Conservation (phyloP, 1,140 invertebrate genomes). For the Brachionus plicatilis region DNA sequence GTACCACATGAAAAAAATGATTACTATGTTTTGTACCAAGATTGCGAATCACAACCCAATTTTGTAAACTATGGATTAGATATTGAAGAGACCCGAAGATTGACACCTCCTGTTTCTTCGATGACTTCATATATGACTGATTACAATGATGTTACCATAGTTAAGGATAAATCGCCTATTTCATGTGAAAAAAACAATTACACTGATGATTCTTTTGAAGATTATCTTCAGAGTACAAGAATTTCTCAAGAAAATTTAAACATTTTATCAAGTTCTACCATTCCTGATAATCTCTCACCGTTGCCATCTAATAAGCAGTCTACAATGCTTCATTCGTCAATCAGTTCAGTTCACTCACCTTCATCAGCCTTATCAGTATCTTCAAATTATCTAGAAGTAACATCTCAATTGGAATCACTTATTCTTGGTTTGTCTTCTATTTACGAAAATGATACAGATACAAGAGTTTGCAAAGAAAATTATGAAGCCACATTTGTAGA, state of each 20-base stretch:
- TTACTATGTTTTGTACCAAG: background rate
- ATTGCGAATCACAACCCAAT: background rate
- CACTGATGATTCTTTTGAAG: background rate
- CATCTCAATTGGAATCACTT: background rate
- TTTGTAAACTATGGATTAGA: background rate
- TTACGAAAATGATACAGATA: background rate
- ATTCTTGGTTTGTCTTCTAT: background rate
- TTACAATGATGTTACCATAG: background rate
- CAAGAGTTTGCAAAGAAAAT: background rate
- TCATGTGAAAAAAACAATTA: background rate
- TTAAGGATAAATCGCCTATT: background rate
- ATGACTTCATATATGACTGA: background rate
- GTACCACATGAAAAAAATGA: background rate
- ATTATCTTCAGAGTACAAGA: constrained; percentile 3
- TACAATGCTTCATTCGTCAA: background rate
- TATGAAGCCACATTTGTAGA: constrained; percentile 33
- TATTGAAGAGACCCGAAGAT: background rate
- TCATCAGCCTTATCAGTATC: background rate
- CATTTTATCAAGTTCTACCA: background rate
- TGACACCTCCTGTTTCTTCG: background rate
- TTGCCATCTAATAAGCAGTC: background rate
- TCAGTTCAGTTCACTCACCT: background rate
- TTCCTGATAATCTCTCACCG: background rate
- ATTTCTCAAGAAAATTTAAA: background rate
- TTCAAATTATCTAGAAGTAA: background rate